phyloP scores from a whole-genome alignment of 2,113 vertebrate species.

The Loxodonta africana region DNA sequence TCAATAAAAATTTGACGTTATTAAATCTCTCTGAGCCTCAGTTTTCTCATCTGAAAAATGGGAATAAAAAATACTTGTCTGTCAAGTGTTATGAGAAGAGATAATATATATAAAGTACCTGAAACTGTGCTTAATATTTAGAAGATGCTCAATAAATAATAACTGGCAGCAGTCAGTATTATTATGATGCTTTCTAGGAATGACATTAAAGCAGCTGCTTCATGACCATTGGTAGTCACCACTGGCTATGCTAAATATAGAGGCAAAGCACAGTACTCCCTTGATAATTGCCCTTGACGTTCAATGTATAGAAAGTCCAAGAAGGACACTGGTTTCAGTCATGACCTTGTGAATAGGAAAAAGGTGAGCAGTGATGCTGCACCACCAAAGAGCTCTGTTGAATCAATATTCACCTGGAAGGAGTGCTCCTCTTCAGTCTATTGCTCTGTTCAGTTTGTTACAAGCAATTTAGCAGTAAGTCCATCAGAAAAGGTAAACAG shows the following conservation, averaged over 20 bases:
- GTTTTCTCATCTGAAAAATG: background rate
- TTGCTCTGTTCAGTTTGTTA: background rate
- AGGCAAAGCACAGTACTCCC: background rate
- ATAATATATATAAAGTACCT: background rate
- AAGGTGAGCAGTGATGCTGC: background rate
- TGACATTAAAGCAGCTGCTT: background rate
- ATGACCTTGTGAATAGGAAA: background rate
- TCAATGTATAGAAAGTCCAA: background rate
- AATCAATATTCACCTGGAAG: rapidly evolving
- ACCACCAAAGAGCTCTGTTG: background rate
- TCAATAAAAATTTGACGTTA: too few relatives aligned
- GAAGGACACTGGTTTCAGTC: background rate
- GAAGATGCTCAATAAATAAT: background rate
- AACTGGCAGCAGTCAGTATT: background rate
- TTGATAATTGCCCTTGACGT: conserved; percentile 17
- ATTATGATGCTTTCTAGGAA: background rate
- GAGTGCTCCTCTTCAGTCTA: background rate
- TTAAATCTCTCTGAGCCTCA: too few relatives aligned
- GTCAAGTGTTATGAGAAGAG: background rate
- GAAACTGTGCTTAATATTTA: background rate
- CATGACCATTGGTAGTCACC: conserved; percentile 55
- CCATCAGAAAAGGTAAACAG: background rate
- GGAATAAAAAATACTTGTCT: background rate
- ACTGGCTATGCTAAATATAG: conserved; percentile 56
- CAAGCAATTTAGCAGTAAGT: background rate